Percentiles rank a stretch among this genome's conserved stretches.
Evolutionary conservation across 2,113 vertebrate genomes (phyloP).

Genomic region (Xiphophorus hellerii): DNA sequence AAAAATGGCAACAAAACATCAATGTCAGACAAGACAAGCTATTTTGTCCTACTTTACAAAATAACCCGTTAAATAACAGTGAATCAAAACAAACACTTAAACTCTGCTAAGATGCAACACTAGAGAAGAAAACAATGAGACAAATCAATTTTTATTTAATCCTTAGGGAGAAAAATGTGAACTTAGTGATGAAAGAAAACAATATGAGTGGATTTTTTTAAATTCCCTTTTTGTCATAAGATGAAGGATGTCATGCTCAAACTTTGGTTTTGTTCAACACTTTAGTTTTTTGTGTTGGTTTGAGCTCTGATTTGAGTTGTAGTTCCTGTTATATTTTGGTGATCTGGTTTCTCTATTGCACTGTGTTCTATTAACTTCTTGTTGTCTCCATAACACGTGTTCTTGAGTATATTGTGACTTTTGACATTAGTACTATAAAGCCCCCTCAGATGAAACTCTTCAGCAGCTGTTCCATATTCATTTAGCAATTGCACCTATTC

Average conservation of each 20-base stretch:
- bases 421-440: neutral
- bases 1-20: constrained; percentile 2
- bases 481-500: neutral
- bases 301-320: neutral
- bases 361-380: neutral
- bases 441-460: neutral
- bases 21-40: constrained; percentile 14
- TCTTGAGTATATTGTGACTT: neutral
- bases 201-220: constrained; percentile 26
- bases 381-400: neutral
- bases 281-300: neutral
- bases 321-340: neutral
- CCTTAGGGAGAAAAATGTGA: constrained; percentile 22
- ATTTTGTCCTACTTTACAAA: neutral
- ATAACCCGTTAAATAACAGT: constrained; percentile 13
- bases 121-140: constrained; percentile 26
- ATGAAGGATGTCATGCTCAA: neutral
- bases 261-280: neutral
- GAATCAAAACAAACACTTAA: constrained; percentile 27
- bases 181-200: constrained; percentile 39
- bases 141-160: constrained; percentile 9
- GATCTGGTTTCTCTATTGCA: neutral
- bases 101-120: constrained; percentile 14
- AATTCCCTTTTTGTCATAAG: neutral
- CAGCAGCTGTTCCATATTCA: neutral